Evolutionary conservation across 2,888 invertebrate genomes (phyloP), one percentile per base, ranked within the genome.

Genomic region (Leucophenga montana): DNA sequence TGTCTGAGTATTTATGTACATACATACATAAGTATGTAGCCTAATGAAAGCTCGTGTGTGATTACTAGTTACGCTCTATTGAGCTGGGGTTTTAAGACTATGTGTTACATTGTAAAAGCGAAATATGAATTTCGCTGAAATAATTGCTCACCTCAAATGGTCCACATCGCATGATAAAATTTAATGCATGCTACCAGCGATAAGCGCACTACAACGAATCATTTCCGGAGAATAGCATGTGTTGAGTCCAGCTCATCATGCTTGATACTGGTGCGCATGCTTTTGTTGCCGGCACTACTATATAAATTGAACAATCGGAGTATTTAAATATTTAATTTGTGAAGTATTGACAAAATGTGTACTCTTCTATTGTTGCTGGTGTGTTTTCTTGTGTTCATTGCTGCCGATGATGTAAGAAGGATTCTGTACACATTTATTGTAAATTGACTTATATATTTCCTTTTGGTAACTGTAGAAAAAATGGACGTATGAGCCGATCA

Each of bases 401-500:
- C 39, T 61, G 61, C 39, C n/a, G 18, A 1, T 16, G 61, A 61
- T 16, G 39, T 3, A 39, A 61, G 39, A 61, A 39, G 50, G 16
- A 50, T 18, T 50, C 4, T 33, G 27, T 39, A 39, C 3, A 57
- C 27, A 57, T 13, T 14, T 31, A 1, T 13, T 57, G 9, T 14
- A 27, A 27, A 27, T 27, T 27, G 6, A 5, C 57, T 31, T 11
- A 11, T 6, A 57, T 13, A 31, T 31, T 31, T 22, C n/a, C 31
- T 31, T 59, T 4, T n/a, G 5, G n/a, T 9, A 31, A 59, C 11
- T 18, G 2, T 20, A 61, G 61, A 61, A 61, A 61, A 61, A 61
- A 39, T 61, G 61, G 61, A 39, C 18, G 8, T 61, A 39, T 11
- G 61, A 61, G 16, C 61, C 31, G 31, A 39, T 61, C n/a, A 61